Conservation (phyloP, 1,140 invertebrate species). For the Sogatella furcifera region DNA sequence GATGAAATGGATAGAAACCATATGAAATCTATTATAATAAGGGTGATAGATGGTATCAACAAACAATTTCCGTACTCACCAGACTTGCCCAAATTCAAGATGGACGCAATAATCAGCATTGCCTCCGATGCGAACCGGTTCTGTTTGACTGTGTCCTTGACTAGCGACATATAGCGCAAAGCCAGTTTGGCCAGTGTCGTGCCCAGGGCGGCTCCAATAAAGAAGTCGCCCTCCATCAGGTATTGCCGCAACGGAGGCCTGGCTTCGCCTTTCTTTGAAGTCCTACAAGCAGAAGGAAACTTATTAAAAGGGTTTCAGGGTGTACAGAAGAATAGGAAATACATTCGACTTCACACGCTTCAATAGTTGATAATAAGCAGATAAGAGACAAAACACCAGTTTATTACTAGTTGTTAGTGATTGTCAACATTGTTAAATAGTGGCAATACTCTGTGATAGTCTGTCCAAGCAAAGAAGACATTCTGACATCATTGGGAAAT, state of each 20-base stretch:
- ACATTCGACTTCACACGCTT: not conserved
- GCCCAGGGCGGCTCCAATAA: constrained; percentile 84
- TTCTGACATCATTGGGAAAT: no score
- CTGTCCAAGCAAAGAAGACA: no score
- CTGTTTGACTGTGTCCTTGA: constrained; percentile 40
- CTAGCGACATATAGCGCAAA: constrained; percentile 51
- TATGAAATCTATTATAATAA: no score
- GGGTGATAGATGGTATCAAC: no score
- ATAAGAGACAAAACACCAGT: no score
- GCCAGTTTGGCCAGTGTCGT: constrained; percentile 87
- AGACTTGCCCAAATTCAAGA: constrained; percentile 64
- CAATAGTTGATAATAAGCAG: no score
- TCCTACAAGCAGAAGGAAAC: constrained; percentile 8
- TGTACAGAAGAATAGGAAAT: not conserved
- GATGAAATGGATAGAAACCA: no score
- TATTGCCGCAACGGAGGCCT: constrained; percentile 76
- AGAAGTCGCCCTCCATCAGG: constrained; percentile 91
- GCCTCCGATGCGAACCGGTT: constrained; percentile 68
- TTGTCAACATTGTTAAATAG: no score
- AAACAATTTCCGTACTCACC: constrained; percentile 28
- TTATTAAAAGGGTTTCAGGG: no score
- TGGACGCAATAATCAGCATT: constrained; percentile 57
- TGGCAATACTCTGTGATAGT: no score
- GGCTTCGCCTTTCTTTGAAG: constrained; percentile 45
- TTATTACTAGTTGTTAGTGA: no score